phyloP scores from a whole-genome alignment of 2,888 invertebrate genomes.

The Gisinianus flammeolus region DNA sequence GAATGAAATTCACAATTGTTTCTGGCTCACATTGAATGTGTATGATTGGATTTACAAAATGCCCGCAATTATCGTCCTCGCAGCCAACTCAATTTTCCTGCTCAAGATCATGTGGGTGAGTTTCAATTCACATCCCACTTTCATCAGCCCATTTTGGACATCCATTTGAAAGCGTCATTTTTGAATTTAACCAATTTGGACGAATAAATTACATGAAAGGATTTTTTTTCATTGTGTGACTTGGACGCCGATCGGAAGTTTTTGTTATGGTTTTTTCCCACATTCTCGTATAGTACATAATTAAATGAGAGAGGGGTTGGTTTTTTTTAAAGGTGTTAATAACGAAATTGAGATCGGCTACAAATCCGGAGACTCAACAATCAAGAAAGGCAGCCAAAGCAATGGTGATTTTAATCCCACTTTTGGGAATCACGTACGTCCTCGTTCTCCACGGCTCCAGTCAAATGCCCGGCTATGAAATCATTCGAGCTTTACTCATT shows the following conservation, averaged over 20 bases:
- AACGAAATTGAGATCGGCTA: constrained; percentile 89
- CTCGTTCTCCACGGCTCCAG: constrained; percentile 82
- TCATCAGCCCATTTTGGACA: no score
- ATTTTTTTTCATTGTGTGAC: background rate
- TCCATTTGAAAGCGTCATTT: no score
- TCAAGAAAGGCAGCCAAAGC: constrained; percentile 91
- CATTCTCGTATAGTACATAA: background rate
- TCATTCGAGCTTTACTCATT: constrained; percentile 79
- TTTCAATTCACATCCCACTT: constrained; percentile 9
- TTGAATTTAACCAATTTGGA: no score
- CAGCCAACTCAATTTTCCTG: constrained; percentile 81
- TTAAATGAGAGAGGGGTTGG: constrained; percentile 59
- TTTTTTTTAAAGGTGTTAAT: constrained; percentile 77
- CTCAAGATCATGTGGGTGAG: constrained; percentile 84
- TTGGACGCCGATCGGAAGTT: no score
- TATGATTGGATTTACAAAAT: constrained; percentile 89
- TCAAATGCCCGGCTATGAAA: constrained; percentile 75
- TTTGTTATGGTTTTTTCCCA: background rate
- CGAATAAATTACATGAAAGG: background rate
- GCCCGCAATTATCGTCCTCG: constrained; percentile 80
- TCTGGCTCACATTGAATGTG: constrained; percentile 42
- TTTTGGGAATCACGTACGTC: constrained; percentile 89
- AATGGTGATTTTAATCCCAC: constrained; percentile 87
- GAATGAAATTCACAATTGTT: constrained; percentile 31
- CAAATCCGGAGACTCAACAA: constrained; percentile 87